Evolutionary conservation across 2,888 invertebrate genomes (phyloP).

Genomic region (Drosophila rellima): DNA sequence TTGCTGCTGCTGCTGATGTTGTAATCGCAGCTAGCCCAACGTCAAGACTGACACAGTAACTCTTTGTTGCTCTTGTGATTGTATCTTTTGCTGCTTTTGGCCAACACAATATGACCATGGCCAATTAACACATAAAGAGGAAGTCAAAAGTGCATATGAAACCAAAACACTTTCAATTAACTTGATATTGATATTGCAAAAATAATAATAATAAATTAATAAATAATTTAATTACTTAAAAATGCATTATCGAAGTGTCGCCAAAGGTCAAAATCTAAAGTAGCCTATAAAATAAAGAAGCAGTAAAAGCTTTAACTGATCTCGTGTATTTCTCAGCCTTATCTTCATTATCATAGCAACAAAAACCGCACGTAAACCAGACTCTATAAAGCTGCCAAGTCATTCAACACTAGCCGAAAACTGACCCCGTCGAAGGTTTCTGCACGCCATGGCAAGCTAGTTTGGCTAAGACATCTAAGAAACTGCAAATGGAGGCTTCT

Average conservation of each 20-base stretch:
- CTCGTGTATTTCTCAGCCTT: constrained; percentile 1
- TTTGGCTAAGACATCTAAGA: constrained; percentile 30
- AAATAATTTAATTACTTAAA: constrained; percentile 4
- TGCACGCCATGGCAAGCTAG: constrained; percentile 52
- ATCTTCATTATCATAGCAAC: constrained; percentile 46
- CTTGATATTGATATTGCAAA: constrained; percentile 16
- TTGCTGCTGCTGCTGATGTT: constrained; percentile 39
- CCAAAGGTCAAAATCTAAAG: not conserved
- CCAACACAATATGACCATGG: constrained; percentile 64
- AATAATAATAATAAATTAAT: not conserved
- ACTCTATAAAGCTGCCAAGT: constrained; percentile 55
- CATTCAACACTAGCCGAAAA: constrained; percentile 49
- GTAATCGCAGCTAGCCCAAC: constrained; percentile 58
- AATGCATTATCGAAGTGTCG: constrained; percentile 6
- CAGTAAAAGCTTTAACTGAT: constrained; percentile 13
- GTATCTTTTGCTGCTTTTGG: constrained; percentile 25
- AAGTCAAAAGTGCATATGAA: constrained; percentile 20
- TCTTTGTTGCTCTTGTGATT: constrained; percentile 19
- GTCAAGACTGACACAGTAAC: constrained; percentile 29
- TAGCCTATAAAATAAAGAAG: not conserved
- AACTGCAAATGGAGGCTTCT: constrained; percentile 24
- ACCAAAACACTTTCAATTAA: constrained; percentile 21
- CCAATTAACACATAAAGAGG: constrained; percentile 69
- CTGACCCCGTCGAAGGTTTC: constrained; percentile 72
- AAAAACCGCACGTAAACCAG: constrained; percentile 56